Percentiles rank a stretch among this genome's conserved stretches.
phyloP scores from a whole-genome alignment of 2,888 invertebrate species.

The Ochropleura plecta region DNA sequence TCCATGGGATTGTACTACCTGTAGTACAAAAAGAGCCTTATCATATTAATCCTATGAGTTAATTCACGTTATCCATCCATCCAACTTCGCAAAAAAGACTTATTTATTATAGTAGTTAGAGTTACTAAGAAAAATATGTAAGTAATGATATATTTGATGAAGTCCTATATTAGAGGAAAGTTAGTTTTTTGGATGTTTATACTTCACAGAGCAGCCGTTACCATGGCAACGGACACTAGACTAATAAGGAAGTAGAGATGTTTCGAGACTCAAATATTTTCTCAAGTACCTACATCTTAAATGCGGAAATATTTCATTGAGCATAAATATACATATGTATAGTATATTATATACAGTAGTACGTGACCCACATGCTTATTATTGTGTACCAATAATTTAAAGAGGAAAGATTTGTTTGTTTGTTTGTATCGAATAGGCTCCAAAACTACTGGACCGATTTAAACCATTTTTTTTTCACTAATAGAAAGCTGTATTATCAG shows the following conservation, averaged over 20 bases:
- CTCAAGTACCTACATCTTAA: background rate
- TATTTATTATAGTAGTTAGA: too few relatives aligned
- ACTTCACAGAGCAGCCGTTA: background rate
- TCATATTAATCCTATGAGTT: too few relatives aligned
- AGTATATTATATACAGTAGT: conserved; percentile 16
- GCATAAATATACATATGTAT: conserved; percentile 34
- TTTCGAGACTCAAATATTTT: conserved; percentile 36
- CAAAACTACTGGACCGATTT: too few relatives aligned
- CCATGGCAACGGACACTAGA: conserved; percentile 14
- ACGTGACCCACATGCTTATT: conserved; percentile 53
- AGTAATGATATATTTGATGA: background rate
- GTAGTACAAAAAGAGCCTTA: too few relatives aligned
- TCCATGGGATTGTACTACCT: too few relatives aligned
- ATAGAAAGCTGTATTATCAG: too few relatives aligned
- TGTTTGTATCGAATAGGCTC: too few relatives aligned
- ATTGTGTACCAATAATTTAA: background rate
- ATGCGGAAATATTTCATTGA: conserved; percentile 33
- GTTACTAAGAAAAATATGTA: too few relatives aligned
- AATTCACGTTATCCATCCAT: too few relatives aligned
- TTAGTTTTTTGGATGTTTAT: background rate
- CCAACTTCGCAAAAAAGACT: too few relatives aligned
- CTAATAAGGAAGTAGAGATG: conserved; percentile 26
- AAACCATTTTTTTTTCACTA: too few relatives aligned
- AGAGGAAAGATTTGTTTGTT: too few relatives aligned
- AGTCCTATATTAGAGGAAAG: background rate